Evolutionary conservation across 2,113 vertebrate species (phyloP).

Genomic region (Oreochromis spilurus): DNA sequence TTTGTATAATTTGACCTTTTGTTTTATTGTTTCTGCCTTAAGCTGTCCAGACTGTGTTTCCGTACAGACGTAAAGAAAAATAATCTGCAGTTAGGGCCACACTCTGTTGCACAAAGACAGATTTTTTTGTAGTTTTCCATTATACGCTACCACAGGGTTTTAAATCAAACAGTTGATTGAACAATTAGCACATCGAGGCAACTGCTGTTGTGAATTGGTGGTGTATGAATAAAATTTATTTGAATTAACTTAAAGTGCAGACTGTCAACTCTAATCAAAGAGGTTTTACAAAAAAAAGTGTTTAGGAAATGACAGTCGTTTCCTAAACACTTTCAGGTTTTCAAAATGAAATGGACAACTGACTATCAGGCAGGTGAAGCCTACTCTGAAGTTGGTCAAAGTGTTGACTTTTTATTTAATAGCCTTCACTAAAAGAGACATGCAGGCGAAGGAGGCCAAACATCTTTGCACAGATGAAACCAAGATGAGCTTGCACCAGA

Average conservation of each 20-base stretch:
- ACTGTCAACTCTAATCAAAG: background rate
- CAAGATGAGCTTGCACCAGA: background rate
- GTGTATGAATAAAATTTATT: accelerated
- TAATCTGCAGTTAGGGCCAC: background rate
- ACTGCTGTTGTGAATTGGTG: accelerated
- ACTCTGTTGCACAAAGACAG: background rate
- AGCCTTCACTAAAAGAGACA: background rate
- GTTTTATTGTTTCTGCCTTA: background rate
- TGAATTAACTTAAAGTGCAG: accelerated
- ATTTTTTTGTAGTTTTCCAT: accelerated
- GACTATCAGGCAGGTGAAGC: background rate
- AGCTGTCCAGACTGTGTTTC: background rate
- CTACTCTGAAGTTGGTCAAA: background rate
- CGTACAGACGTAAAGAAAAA: background rate
- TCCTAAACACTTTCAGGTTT: background rate
- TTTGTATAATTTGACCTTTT: accelerated
- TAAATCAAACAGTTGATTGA: background rate
- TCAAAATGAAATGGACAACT: background rate
- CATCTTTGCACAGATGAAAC: background rate
- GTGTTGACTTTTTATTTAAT: background rate
- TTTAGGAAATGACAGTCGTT: background rate
- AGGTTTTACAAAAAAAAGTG: background rate
- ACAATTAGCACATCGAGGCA: accelerated
- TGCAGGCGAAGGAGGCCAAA: too few relatives aligned
- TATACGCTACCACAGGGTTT: background rate